Evolutionary conservation across 1,140 invertebrate genomes (phyloP).

Genomic region (Ridgeia piscesae): DNA sequence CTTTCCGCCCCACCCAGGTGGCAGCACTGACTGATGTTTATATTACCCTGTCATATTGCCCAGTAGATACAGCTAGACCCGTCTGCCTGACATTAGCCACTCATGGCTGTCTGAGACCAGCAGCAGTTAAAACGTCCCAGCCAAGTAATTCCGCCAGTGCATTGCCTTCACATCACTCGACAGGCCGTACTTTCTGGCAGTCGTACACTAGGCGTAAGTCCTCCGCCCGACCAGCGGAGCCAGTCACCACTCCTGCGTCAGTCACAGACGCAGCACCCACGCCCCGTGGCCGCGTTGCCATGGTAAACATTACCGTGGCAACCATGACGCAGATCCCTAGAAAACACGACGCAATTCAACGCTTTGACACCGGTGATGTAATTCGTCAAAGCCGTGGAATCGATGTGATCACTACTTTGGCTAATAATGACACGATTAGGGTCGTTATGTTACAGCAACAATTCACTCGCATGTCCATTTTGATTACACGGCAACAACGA

Average conservation of each 20-base stretch:
- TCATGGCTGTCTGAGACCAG: neutral
- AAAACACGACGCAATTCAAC: neutral
- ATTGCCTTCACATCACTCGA: neutral
- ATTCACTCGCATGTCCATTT: neutral
- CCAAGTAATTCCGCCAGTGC: neutral
- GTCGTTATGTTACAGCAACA: neutral
- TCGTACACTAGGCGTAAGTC: neutral
- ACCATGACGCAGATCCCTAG: neutral
- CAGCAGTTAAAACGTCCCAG: neutral
- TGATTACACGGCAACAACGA: neutral
- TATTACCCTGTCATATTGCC: neutral
- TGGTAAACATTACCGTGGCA: neutral
- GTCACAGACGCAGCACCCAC: neutral
- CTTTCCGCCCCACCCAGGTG: neutral
- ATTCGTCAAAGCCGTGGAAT: neutral
- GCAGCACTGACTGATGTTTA: neutral
- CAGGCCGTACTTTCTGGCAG: neutral
- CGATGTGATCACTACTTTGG: neutral
- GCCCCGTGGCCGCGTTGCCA: neutral
- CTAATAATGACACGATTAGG: neutral
- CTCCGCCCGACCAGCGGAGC: neutral
- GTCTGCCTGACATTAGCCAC: neutral
- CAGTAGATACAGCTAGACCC: neutral
- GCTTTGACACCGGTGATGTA: neutral
- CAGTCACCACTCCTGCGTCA: neutral